These are phyloP conservation scores for Atta texana DNA, from an alignment of 1,140 invertebrate species.

Conservation along the genomic window DNA sequence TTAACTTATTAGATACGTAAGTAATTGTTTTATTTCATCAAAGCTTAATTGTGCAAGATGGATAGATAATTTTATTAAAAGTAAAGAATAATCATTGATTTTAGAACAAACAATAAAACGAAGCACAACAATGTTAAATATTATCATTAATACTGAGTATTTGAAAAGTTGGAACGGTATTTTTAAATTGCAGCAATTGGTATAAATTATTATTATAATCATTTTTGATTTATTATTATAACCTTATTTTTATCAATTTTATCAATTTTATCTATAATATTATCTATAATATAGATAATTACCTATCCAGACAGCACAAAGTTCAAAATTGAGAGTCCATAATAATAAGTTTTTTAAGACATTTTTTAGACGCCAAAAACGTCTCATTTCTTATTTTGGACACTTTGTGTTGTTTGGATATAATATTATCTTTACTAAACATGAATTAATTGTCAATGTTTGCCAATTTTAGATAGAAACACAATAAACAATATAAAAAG, in stretches of 20 bases:
- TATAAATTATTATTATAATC: constrained; percentile 76
- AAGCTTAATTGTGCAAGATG: neutral
- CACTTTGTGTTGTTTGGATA: no score
- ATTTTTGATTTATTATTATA: neutral
- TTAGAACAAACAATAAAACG: neutral
- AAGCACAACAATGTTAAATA: constrained; percentile 89
- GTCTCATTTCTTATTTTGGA: no score
- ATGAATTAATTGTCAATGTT: neutral
- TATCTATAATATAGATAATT: neutral
- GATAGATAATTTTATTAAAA: neutral
- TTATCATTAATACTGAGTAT: constrained; percentile 92
- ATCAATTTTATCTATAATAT: neutral
- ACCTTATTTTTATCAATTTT: no score
- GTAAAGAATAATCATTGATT: neutral
- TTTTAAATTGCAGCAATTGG: constrained; percentile 91
- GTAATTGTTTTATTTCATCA: neutral
- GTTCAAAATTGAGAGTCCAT: no score
- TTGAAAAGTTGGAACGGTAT: constrained; percentile 90
- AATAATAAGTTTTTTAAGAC: no score
- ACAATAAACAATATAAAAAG: neutral
- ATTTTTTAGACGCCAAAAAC: no score
- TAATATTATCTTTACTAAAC: neutral
- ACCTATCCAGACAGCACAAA: no score
- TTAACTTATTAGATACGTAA: neutral
- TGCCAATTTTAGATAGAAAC: neutral